phyloP scores from a whole-genome alignment of 2,113 vertebrate genomes.

The Bambusicola thoracicus region DNA sequence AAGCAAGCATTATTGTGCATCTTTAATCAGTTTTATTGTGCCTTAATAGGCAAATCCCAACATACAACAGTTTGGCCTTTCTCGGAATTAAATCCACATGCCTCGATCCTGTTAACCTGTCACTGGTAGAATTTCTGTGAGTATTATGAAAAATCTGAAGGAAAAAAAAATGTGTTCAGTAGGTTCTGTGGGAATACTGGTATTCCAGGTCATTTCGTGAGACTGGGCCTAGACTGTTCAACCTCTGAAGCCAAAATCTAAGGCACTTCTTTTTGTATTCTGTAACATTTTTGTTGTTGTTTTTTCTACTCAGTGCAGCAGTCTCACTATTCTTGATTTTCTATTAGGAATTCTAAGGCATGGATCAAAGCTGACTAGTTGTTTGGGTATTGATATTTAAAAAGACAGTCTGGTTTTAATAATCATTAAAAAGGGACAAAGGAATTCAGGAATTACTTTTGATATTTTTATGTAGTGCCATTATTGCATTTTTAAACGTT shows the following conservation, averaged over 20 bases:
- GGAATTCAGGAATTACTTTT: not conserved
- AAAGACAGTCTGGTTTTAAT: not conserved
- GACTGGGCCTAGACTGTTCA: not conserved
- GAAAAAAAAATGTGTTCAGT: not conserved
- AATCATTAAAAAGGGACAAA: not conserved
- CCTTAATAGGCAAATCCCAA: not conserved
- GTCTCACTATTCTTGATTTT: not conserved
- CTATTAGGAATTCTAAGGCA: not conserved
- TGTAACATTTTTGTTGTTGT: not conserved
- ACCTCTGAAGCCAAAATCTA: not conserved
- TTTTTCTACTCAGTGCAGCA: not conserved
- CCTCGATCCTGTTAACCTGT: not conserved
- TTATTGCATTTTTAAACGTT: constrained; percentile 35
- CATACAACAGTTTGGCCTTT: not conserved
- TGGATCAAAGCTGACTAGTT: not conserved
- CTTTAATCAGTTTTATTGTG: not conserved
- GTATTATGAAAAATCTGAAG: not conserved
- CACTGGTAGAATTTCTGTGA: not conserved
- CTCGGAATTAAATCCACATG: not conserved
- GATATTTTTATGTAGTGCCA: not conserved
- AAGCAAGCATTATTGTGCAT: too few species aligned
- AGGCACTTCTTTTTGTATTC: not conserved
- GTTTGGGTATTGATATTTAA: not conserved
- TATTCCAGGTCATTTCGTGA: not conserved
- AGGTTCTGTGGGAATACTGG: not conserved